phyloP scores from a whole-genome alignment of 2,888 invertebrate species.

The Napeogenes sylphis region DNA sequence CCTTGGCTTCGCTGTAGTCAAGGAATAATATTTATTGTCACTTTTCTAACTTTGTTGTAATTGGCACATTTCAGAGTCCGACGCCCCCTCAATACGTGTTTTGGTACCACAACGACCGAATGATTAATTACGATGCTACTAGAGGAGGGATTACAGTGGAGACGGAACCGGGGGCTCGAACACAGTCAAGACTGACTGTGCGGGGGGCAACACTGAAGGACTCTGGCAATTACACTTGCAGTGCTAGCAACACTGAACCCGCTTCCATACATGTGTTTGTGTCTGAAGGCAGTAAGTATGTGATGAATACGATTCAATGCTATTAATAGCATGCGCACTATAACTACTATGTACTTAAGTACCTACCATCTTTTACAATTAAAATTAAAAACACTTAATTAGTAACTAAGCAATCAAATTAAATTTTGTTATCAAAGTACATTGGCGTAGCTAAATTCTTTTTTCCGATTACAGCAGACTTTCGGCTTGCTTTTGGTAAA shows the following conservation, averaged over 20 bases:
- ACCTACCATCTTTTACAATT: too few relatives aligned
- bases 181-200: conserved; percentile 91
- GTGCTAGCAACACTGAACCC: conserved; percentile 92
- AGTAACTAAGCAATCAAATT: too few relatives aligned
- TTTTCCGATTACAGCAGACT: too few relatives aligned
- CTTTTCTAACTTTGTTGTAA: neutral
- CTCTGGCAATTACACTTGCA: conserved; percentile 94
- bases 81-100: conserved; percentile 96
- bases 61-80: conserved; percentile 82
- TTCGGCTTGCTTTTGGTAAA: too few relatives aligned
- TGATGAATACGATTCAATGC: neutral
- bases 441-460: too few relatives aligned
- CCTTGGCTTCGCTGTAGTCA: too few relatives aligned
- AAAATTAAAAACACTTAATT: too few relatives aligned
- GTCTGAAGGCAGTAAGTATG: conserved; percentile 85
- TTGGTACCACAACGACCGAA: conserved; percentile 96
- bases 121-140: conserved; percentile 94
- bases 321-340: too few relatives aligned
- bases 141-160: conserved; percentile 89
- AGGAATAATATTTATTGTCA: too few relatives aligned
- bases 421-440: too few relatives aligned
- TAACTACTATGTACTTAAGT: too few relatives aligned
- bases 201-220: conserved; percentile 91
- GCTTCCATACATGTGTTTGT: conserved; percentile 94
- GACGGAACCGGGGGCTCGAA: conserved; percentile 90